Percentiles rank a stretch among this genome's conserved stretches.
Evolutionary conservation across 2,888 invertebrate genomes (phyloP).

Genomic region (Thyatira batis): DNA sequence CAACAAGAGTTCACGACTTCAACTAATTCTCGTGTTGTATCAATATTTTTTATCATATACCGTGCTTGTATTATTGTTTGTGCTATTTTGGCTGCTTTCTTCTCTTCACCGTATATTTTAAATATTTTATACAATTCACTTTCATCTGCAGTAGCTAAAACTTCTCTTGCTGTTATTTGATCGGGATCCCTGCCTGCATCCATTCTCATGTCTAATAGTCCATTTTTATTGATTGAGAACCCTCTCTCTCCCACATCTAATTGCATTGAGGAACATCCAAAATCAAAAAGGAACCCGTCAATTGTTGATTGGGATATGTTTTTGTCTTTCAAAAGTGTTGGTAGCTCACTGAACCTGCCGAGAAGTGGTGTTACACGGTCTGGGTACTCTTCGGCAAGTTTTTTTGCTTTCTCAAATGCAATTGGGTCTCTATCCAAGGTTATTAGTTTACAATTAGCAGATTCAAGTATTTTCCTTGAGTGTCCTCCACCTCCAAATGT

Average conservation of each 20-base stretch:
- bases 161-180: constrained; percentile 92
- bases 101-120: constrained; percentile 96
- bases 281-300: constrained; percentile 95
- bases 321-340: constrained; percentile 82
- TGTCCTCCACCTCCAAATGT: constrained; percentile 98
- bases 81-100: constrained; percentile 92
- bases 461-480: constrained; percentile 87
- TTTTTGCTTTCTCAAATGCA: constrained; percentile 86
- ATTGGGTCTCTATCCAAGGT: constrained; percentile 94
- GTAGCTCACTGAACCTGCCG: constrained; percentile 94
- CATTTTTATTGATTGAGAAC: constrained; percentile 92
- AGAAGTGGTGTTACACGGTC: constrained; percentile 89
- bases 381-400: constrained; percentile 85
- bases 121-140: constrained; percentile 90
- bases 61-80: constrained; percentile 93
- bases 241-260: constrained; percentile 91
- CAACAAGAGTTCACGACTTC: constrained; percentile 86
- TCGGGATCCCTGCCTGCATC: constrained; percentile 87
- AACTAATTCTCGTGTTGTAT: constrained; percentile 92
- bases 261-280: constrained; percentile 98
- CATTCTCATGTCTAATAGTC: constrained; percentile 98
- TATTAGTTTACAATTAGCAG: constrained; percentile 85
- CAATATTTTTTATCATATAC: constrained; percentile 87
- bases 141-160: constrained; percentile 90
- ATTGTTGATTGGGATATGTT: constrained; percentile 85